phyloP scores from a whole-genome alignment of 2,888 invertebrate genomes.

The Monochamus alternatus region DNA sequence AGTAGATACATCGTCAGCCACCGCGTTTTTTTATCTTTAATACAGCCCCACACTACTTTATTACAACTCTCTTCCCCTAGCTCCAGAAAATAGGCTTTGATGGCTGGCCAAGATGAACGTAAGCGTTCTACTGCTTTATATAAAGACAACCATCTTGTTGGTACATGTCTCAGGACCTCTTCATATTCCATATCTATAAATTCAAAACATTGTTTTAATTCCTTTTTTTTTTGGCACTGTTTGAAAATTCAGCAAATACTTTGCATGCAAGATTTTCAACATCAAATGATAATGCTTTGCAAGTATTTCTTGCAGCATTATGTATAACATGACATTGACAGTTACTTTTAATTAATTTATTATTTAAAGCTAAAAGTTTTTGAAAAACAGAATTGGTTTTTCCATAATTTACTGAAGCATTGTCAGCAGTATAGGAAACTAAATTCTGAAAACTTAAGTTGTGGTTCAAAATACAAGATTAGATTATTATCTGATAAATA shows the following conservation, averaged over 20 bases:
- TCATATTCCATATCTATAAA: slow-evolving; percentile 36
- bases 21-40: neutral
- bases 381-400: slow-evolving; percentile 1
- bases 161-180: slow-evolving; percentile 28
- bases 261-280: slow-evolving; percentile 56
- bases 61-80: slow-evolving; percentile 26
- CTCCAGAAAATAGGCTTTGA: slow-evolving; percentile 43
- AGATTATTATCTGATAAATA: too few species aligned
- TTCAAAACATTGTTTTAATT: slow-evolving; percentile 47
- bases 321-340: slow-evolving; percentile 54
- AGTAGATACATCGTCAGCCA: neutral
- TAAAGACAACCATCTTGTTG: slow-evolving; percentile 46
- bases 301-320: slow-evolving; percentile 51
- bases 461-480: neutral
- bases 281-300: slow-evolving; percentile 50
- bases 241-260: slow-evolving; percentile 53
- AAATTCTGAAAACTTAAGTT: neutral
- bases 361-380: slow-evolving; percentile 26
- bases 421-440: neutral
- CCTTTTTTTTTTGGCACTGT: slow-evolving; percentile 46
- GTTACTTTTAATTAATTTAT: slow-evolving; percentile 47
- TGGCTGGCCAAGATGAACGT: slow-evolving; percentile 44
- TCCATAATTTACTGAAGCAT: slow-evolving; percentile 5
- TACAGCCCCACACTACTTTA: slow-evolving; percentile 25
- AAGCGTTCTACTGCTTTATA: slow-evolving; percentile 46